Conservation (phyloP, 2,797 vertebrate species). For the Hipposideros larvatus region DNA sequence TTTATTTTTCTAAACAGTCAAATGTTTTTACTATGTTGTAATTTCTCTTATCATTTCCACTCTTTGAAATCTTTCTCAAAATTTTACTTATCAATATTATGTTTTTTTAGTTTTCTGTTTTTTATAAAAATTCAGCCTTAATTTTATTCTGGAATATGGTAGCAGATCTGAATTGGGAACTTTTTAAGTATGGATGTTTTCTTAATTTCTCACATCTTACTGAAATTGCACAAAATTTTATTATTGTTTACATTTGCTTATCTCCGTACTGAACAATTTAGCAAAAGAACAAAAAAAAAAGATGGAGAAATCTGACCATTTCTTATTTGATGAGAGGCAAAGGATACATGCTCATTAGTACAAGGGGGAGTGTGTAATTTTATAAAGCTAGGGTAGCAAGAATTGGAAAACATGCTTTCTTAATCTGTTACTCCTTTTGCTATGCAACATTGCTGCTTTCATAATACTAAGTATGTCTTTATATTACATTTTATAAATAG, state of each 20-base stretch:
- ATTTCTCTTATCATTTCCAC: conserved; percentile 4
- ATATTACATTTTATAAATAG: conserved; percentile 47
- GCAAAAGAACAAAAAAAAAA: neutral
- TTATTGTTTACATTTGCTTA: conserved; percentile 16
- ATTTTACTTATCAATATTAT: conserved; percentile 26
- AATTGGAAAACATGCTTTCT: neutral
- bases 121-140: conserved; percentile 21
- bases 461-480: neutral
- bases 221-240: conserved; percentile 36
- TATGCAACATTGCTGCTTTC: neutral
- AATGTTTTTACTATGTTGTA: conserved; percentile 40
- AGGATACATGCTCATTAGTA: neutral
- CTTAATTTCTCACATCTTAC: conserved; percentile 38
- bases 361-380: neutral
- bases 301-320: neutral
- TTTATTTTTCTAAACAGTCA: conserved; percentile 54
- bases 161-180: conserved; percentile 20
- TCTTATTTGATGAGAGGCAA: conserved; percentile 14
- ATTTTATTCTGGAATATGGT: conserved; percentile 44
- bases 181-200: conserved; percentile 49
- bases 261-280: neutral
- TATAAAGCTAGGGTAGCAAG: neutral
- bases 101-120: neutral
- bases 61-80: conserved; percentile 34
- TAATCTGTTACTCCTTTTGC: neutral